Base-by-base conservation (phyloP, 2,888 invertebrate genomes). In the Conchocele bisecta region DNA sequence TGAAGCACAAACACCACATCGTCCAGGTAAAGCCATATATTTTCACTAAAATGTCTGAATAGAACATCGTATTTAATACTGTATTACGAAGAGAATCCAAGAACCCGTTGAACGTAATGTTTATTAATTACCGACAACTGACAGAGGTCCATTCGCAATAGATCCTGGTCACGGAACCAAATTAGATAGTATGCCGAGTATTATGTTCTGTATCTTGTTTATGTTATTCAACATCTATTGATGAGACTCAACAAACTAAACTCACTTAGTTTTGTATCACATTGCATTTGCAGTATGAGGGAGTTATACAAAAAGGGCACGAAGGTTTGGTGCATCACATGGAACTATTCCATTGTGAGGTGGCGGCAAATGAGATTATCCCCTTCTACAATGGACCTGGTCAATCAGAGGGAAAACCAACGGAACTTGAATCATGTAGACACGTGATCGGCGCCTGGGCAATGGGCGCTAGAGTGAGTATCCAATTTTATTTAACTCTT, bases 401-500 rank as follows among this genome's bases (percentile, higher is more conserved):
- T 88, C 94, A 95, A 82, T 93, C 94, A 51, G 88, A 94, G 35
- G 84, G 83, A 3, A 88, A 88, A 68, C 98, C 99, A 0, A 91
- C 93, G 59, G 93, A 94, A 73, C 95, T 97, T 0, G 94, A 95
- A 91, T 94, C 94, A 13, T 96, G 96, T 87, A 94, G 94, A 81
- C 93, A 96, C 91, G 98, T 98, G 0, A 93, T 98, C 79, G 96
- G 97, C 0, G 98, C 98, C 0, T 99, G 99, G 99, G 99, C 99
- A 0, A 99, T 99, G 98, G 99, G 99, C 0, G 99, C 99, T 13
- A 78, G 86, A 83, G 92, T 92, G 75, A 50, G 67, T n/a, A n/a
- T n/a, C n/a, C n/a, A n/a, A n/a, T n/a, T n/a, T n/a, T n/a, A n/a
- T n/a, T n/a, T n/a, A n/a, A n/a, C n/a, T n/a, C n/a, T n/a, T n/a